Evolutionary conservation across 1,140 invertebrate species (phyloP), one percentile per base, ranked within the genome.

Genomic region (Manduca sexta): DNA sequence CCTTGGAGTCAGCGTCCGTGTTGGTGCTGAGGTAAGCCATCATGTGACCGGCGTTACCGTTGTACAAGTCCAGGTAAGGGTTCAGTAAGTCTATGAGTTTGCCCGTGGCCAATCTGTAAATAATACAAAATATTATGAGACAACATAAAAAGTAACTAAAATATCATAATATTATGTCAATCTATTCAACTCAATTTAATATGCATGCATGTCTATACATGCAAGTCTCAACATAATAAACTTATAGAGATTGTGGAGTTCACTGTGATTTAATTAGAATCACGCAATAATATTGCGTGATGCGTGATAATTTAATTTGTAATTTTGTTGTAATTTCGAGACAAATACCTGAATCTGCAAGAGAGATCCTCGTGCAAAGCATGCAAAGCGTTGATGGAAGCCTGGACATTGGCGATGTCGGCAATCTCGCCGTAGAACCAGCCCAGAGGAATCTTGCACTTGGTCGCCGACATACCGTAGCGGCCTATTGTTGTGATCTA

Each of bases 361-460:
- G 78, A 70, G 11, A 86, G 47, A 44, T 86, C 85, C 50, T 86
- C 75, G 16, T 85, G 72, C 26, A 71, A 69, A 47, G 70, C 77
- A 52, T 68, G 84, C 52, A 76, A 65, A 18, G 79, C 74, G 51
- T 71, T 83, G n/a, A 79, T 46, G 0, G 78, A 82, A 0, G 76
- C 72, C 10, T 68, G 72, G 0, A 77, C 65, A 49, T 85, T 81
- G 8, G 70, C 59, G 3, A 85, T 71, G 38, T 87, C 88, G 16
- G 94, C 91, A 33, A 95, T 91, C 73, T 97, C 95, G 1, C 96
- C 96, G 71, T 95, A 97, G 81, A 97, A 97, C 70, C 92, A 92
- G n/a, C 95, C 96, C 14, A 97, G 85, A 1, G 95, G 95, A 43
- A 97, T 96, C 78, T 94, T 92, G 65, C 95, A 96, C 59, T 94